These are phyloP conservation scores for Drosophila punjabiensis DNA, from an alignment of 1,140 invertebrate species.

Conservation along the genomic window DNA sequence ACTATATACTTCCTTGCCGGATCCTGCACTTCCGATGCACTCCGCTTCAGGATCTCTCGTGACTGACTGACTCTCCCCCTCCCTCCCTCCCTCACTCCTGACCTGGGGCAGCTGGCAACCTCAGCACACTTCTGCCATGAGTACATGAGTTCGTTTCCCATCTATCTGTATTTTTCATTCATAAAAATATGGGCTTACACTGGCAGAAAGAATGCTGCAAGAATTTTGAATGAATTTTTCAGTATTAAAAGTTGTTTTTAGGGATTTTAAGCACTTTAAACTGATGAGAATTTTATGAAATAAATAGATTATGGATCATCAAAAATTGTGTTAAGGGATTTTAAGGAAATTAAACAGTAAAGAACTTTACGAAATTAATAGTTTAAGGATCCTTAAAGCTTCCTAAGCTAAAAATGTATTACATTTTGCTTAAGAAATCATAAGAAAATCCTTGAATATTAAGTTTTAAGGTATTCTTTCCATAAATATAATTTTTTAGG, in stretches of 20 bases:
- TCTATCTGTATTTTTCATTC: conserved; percentile 30
- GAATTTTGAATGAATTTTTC: background rate
- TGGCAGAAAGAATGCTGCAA: background rate
- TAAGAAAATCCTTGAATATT: background rate
- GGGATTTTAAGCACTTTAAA: background rate
- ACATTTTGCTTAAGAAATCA: background rate
- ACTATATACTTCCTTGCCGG: conserved; percentile 25
- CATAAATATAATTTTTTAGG: no score
- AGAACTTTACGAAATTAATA: no score
- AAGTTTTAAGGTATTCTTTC: no score
- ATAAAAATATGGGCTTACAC: conserved; percentile 20
- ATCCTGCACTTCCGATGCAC: conserved; percentile 49
- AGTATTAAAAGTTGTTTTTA: no score
- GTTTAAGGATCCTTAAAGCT: background rate
- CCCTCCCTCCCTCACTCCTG: background rate
- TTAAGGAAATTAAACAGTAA: no score
- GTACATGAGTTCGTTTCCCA: conserved; percentile 3
- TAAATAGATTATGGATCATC: no score
- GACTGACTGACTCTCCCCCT: background rate
- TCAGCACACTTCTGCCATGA: conserved; percentile 50
- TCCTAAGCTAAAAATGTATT: background rate
- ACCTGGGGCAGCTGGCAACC: conserved; percentile 24
- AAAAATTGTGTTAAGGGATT: no score
- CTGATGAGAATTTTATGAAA: background rate
- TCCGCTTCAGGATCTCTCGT: conserved; percentile 3